A percentile compares a stretch with the other conserved stretches of the same genome.
phyloP scores from a whole-genome alignment of 2,888 invertebrate species.

The Lycophotia porphyrea region DNA sequence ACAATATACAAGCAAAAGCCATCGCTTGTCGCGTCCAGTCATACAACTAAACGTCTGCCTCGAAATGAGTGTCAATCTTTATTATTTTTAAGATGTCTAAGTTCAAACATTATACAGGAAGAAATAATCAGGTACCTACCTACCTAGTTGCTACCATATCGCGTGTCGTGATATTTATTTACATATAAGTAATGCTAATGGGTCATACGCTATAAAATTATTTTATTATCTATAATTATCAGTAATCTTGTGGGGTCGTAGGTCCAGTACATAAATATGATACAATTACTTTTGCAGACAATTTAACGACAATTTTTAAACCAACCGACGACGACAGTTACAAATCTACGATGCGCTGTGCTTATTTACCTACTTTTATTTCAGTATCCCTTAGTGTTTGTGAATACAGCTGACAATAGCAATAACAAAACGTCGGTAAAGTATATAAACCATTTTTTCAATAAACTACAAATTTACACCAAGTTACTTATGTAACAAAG shows the following conservation, averaged over 20 bases:
- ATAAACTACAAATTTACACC: neutral
- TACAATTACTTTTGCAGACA: neutral
- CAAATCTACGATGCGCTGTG: neutral
- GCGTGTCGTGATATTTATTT: neutral
- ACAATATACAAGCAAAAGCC: neutral
- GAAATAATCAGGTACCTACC: neutral
- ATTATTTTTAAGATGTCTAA: neutral
- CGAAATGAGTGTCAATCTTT: neutral
- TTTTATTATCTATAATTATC: neutral
- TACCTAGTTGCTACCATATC: neutral
- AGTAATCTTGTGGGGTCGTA: too few relatives aligned
- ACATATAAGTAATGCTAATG: too few relatives aligned
- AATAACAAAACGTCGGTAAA: too few relatives aligned
- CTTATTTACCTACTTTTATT: neutral
- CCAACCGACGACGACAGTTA: neutral
- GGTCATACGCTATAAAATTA: neutral
- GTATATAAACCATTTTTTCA: too few relatives aligned
- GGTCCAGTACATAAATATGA: neutral
- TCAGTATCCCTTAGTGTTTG: neutral
- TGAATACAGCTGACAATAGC: neutral
- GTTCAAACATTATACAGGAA: neutral
- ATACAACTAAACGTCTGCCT: neutral
- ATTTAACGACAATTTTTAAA: neutral
- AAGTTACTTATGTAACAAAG: neutral
- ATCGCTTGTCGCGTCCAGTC: neutral